A percentile compares a stretch with the other conserved stretches of the same genome.
Evolutionary conservation across 2,797 vertebrate genomes (phyloP).

Genomic region (Momotus momota): DNA sequence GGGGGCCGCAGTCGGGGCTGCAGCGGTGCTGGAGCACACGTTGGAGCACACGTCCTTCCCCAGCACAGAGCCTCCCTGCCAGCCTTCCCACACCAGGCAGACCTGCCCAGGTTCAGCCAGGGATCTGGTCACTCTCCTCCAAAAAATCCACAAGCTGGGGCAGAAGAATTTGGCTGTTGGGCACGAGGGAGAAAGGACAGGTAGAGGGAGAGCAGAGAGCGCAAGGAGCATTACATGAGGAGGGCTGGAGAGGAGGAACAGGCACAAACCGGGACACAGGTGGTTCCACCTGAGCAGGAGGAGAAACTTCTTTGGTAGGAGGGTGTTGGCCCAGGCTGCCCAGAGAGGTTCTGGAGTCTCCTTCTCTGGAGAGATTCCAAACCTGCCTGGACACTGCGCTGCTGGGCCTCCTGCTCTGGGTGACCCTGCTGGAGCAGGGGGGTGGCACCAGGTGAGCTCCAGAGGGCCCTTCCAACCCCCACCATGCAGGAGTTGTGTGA

Average conservation of each 20-base stretch:
- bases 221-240: not conserved
- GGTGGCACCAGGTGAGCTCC: not conserved
- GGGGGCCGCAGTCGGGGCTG: not conserved
- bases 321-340: no score
- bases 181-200: not conserved
- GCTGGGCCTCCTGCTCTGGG: not conserved
- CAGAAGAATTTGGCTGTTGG: not conserved
- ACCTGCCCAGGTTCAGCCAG: not conserved
- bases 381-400: not conserved
- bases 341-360: not conserved
- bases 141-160: not conserved
- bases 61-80: not conserved
- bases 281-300: not conserved
- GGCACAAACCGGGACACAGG: not conserved
- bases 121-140: not conserved
- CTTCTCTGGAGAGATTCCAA: not conserved
- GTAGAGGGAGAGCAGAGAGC: not conserved
- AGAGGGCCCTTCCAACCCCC: not conserved
- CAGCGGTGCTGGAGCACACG: not conserved
- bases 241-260: not conserved
- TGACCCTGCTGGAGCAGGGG: not conserved
- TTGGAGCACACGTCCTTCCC: not conserved
- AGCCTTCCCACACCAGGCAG: not conserved
- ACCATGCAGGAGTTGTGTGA: not conserved
- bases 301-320: no score